These are phyloP conservation scores for Notarius quadriscutis DNA, from an alignment of 2,113 vertebrate genomes.

Conservation along the genomic window DNA sequence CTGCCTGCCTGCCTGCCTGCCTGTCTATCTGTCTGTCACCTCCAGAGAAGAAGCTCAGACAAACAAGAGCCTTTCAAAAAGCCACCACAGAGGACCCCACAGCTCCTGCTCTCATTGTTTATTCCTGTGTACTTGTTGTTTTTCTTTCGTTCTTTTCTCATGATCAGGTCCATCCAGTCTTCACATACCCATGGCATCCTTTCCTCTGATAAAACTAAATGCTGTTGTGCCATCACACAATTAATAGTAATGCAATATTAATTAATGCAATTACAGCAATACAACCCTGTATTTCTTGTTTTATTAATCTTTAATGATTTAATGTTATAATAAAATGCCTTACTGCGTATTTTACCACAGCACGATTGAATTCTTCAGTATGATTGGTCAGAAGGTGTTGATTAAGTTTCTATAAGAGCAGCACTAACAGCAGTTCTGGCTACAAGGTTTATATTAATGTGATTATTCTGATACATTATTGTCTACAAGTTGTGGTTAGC, in stretches of 20 bases:
- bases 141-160: not conserved
- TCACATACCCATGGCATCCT: not conserved
- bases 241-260: not conserved
- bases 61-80: conserved; percentile 15
- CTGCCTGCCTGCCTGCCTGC: conserved; percentile 16
- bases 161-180: not conserved
- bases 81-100: not conserved
- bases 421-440: not conserved
- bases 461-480: not conserved
- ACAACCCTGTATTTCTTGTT: not conserved
- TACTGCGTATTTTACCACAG: not conserved
- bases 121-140: not conserved
- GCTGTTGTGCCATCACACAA: not conserved
- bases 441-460: not conserved
- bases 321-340: not conserved
- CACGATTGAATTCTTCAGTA: not conserved
- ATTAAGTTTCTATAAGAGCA: not conserved
- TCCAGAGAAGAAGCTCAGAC: conserved; percentile 27
- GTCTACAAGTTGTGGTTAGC: not conserved
- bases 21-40: conserved; percentile 11
- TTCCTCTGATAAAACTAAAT: not conserved
- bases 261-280: not conserved
- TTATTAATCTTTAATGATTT: not conserved
- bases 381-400: not conserved
- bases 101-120: conserved; percentile 4